Percentiles rank a stretch among this genome's conserved stretches.
Evolutionary conservation across 2,797 vertebrate species (phyloP).

Genomic region (Emys orbicularis): DNA sequence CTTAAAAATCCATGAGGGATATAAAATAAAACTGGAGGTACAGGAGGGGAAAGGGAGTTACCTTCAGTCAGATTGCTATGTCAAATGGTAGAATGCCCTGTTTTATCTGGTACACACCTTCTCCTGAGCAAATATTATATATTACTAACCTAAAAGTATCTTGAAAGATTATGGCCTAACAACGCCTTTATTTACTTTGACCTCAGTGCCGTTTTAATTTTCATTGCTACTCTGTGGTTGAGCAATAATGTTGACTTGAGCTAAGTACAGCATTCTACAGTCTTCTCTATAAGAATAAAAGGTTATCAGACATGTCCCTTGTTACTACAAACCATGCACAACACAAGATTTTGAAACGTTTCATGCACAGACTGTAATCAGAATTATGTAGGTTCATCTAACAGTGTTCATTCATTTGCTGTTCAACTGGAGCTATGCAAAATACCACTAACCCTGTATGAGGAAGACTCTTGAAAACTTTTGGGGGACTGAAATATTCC

Average conservation of each 20-base stretch:
- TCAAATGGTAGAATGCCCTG: constrained; percentile 16
- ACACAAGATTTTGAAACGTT: constrained; percentile 35
- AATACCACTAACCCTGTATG: not conserved
- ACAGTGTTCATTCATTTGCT: constrained; percentile 39
- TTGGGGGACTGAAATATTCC: not conserved
- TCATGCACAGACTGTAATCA: constrained; percentile 25
- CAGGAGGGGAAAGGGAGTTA: not conserved
- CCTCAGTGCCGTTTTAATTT: constrained; percentile 54
- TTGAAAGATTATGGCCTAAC: constrained; percentile 68
- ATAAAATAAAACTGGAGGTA: constrained; percentile 50
- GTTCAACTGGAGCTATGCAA: not conserved
- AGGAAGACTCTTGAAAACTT: not conserved
- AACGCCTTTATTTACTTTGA: constrained; percentile 62
- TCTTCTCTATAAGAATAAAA: constrained; percentile 30
- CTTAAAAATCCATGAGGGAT: constrained; percentile 32
- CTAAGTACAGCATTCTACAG: not conserved
- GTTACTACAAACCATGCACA: constrained; percentile 25
- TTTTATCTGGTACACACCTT: constrained; percentile 61
- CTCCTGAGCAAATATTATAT: constrained; percentile 66
- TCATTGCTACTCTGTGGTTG: not conserved
- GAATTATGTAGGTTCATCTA: constrained; percentile 60
- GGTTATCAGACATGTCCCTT: not conserved
- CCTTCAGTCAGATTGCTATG: constrained; percentile 37
- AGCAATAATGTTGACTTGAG: constrained; percentile 38
- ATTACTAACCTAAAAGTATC: constrained; percentile 33